Base-by-base conservation (phyloP, 2,113 vertebrate species). In the rat (Rattus norvegicus) region DNA sequence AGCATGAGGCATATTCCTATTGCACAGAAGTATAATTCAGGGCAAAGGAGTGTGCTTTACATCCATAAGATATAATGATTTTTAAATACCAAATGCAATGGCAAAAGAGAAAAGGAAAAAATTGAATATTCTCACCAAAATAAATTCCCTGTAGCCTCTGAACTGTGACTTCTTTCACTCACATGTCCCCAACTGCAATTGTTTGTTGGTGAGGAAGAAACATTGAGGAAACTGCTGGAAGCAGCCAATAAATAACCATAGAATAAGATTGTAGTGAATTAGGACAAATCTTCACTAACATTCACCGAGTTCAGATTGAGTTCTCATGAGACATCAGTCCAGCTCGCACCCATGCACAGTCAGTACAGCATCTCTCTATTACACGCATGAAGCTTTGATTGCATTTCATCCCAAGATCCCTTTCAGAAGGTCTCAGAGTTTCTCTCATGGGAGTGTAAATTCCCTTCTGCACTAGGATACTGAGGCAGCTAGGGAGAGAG, bases 171-270 rank as follows among this genome's bases (percentile, higher is more conserved):
- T 69, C 36, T 83, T 72, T 88, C 7, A 43, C 10, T 49, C 39
- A 59, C 10, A 56, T 17, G 63, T 10, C 24, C 76, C 26, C 76
- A 79, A 83, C 43, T 86, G 7, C 70, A 83, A 85, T 91, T 77
- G 43, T 30, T 86, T 86, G 24, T 61, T 89, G 33, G 52, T 26
- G 19, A 88, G 90, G 12, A 91, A 95, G 61, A 91, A 91, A 83
- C 59, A 94, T 70, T n/a, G 83, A 87, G 47, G 8, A 83, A 83
- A 43, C 30, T 73, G 12, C 36, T 86, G 47, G 49, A 88, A 19
- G 72, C 20, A 85, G 28, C n/a, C 59, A 52, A 54, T 24, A 56
- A 75, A 39, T 13, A 76, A 54, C 26, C 43, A 76, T 30, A 72
- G 70, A 70, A 43, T 30, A 61, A 26, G 12, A 61, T 81, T 9